phyloP scores from a whole-genome alignment of 2,113 vertebrate species.

The Trichechus manatus region DNA sequence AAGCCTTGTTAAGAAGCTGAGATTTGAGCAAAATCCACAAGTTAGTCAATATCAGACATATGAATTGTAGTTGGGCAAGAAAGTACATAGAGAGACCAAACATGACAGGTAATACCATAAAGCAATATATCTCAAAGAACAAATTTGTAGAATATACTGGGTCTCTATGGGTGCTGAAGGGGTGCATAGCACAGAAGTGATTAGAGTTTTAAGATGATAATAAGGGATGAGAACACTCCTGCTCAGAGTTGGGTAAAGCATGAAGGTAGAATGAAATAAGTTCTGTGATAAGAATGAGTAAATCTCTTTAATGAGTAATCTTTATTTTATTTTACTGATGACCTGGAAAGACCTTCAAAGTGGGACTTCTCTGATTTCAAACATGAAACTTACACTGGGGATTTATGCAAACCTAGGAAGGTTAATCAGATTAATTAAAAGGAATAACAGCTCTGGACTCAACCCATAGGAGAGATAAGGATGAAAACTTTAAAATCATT shows the following conservation, averaged over 20 bases:
- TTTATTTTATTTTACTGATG: constrained; percentile 11
- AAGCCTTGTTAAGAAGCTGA: not conserved
- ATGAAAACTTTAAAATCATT: constrained; percentile 50
- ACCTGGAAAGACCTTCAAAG: constrained; percentile 31
- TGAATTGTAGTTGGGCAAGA: not conserved
- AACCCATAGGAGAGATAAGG: not conserved
- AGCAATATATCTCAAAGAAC: not conserved
- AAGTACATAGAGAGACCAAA: not conserved
- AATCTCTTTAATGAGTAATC: constrained; percentile 45
- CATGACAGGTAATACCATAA: constrained; percentile 30
- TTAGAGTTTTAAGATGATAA: not conserved
- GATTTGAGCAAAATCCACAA: not conserved
- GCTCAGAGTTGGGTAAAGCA: not conserved
- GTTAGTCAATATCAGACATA: not conserved
- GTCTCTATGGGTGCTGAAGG: not conserved
- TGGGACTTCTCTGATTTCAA: constrained; percentile 57
- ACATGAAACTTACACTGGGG: not conserved
- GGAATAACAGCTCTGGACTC: constrained; percentile 15
- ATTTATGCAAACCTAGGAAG: constrained; percentile 10
- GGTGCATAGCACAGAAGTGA: not conserved
- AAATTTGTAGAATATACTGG: not conserved
- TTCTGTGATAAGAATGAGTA: not conserved
- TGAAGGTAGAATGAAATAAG: not conserved
- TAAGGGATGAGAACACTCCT: not conserved
- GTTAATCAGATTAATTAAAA: constrained; percentile 73